These are phyloP conservation scores for Psittacula cyanocephala DNA, from an alignment of 2,113 vertebrate species.

Conservation along the genomic window DNA sequence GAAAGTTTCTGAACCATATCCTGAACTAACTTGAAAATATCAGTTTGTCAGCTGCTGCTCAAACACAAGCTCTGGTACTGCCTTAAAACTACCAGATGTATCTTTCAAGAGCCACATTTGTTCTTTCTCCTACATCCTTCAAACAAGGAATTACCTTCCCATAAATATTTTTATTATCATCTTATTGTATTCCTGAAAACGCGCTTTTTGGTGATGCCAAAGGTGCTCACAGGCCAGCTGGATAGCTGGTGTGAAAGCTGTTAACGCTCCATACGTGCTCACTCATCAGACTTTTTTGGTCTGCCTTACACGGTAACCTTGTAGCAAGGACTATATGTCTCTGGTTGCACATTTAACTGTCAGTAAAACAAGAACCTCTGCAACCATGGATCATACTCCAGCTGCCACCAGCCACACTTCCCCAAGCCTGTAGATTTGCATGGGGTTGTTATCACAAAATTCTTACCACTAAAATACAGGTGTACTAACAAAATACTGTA, in stretches of 20 bases:
- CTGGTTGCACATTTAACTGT: not conserved
- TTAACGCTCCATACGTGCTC: not conserved
- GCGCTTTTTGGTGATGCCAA: not conserved
- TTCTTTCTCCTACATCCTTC: not conserved
- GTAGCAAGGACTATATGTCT: not conserved
- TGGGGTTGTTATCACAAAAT: not conserved
- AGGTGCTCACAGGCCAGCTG: not conserved
- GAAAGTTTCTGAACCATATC: not conserved
- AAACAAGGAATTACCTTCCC: not conserved
- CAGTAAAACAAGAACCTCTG: not conserved
- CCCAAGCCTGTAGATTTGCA: not conserved
- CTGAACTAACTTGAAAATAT: not conserved
- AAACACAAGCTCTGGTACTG: not conserved
- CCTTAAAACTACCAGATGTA: not conserved
- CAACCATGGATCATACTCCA: not conserved
- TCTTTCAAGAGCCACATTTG: not conserved
- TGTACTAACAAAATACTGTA: not conserved
- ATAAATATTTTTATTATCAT: not conserved
- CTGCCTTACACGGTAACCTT: not conserved
- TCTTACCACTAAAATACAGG: not conserved
- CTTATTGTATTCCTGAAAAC: not conserved
- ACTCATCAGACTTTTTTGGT: not conserved
- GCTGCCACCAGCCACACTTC: not conserved
- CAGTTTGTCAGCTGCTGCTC: not conserved
- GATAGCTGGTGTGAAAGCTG: not conserved